phyloP scores from a whole-genome alignment of 1,140 invertebrate genomes.

The Ceratoteleas bidentatus region DNA sequence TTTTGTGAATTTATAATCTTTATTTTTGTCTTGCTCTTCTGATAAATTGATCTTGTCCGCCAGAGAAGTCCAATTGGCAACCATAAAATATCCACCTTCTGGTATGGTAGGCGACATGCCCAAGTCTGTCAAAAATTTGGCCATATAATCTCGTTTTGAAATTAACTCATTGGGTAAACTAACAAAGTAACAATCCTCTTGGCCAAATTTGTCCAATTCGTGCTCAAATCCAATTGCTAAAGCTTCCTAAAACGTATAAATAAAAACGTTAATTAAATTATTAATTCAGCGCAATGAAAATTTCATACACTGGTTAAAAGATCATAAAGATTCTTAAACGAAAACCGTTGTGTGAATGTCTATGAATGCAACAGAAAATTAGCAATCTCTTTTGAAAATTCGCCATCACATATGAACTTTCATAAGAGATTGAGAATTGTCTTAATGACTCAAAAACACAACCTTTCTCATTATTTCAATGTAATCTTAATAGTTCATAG shows the following conservation, averaged over 20 bases:
- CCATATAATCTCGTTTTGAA: conserved; percentile 93
- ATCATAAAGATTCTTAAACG: too few species aligned
- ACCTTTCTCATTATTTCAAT: too few species aligned
- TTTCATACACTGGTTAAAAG: too few species aligned
- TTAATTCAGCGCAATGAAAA: too few species aligned
- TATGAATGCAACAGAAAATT: too few species aligned
- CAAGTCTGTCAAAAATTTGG: conserved; percentile 87
- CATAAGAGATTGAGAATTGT: too few species aligned
- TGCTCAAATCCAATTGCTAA: conserved; percentile 94
- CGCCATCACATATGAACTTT: too few species aligned
- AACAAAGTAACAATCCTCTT: conserved; percentile 92
- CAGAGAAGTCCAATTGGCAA: conserved; percentile 94
- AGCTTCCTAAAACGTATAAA: conserved; percentile 87
- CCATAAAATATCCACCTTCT: conserved; percentile 98
- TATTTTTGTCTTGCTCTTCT: conserved; percentile 86
- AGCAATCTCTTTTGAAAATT: too few species aligned
- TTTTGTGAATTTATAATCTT: conserved; percentile 96
- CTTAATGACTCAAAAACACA: too few species aligned
- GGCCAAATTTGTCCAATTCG: conserved; percentile 87
- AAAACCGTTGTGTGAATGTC: too few species aligned
- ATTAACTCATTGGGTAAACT: conserved; percentile 89
- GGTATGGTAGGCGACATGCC: conserved; percentile 96
- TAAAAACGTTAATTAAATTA: background rate
- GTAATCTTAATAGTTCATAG: too few species aligned
- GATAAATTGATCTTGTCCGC: conserved; percentile 84